phyloP scores from a whole-genome alignment of 2,113 vertebrate genomes.

The Anser brachyrhynchus region DNA sequence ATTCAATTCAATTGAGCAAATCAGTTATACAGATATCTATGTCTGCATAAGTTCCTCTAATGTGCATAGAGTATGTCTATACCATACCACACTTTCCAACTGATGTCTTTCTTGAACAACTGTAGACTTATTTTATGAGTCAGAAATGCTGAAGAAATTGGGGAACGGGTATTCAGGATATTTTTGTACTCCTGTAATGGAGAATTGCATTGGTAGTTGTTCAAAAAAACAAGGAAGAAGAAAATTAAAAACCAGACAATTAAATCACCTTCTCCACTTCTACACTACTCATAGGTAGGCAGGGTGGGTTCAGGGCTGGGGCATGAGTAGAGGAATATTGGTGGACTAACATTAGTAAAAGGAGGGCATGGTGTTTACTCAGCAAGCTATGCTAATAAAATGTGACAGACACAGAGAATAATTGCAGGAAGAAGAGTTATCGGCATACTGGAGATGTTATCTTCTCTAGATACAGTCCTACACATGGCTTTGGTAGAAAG shows the following conservation, averaged over 20 bases:
- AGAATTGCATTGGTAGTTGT: background rate
- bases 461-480: background rate
- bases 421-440: background rate
- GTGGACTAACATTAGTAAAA: background rate
- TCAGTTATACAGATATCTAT: background rate
- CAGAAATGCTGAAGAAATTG: background rate
- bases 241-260: background rate
- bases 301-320: background rate
- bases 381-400: background rate
- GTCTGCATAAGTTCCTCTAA: background rate
- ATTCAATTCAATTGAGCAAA: background rate
- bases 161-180: background rate
- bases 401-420: background rate
- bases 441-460: background rate
- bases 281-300: background rate
- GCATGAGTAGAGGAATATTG: background rate
- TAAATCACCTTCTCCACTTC: no score
- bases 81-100: background rate
- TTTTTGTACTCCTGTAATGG: background rate
- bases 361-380: background rate
- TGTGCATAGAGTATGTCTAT: background rate
- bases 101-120: background rate
- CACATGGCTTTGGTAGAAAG: background rate
- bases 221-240: background rate
- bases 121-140: background rate